Percentiles rank a stretch among this genome's conserved stretches.
Evolutionary conservation across 2,888 invertebrate species (phyloP).

Genomic region (Anthrax anthrax): DNA sequence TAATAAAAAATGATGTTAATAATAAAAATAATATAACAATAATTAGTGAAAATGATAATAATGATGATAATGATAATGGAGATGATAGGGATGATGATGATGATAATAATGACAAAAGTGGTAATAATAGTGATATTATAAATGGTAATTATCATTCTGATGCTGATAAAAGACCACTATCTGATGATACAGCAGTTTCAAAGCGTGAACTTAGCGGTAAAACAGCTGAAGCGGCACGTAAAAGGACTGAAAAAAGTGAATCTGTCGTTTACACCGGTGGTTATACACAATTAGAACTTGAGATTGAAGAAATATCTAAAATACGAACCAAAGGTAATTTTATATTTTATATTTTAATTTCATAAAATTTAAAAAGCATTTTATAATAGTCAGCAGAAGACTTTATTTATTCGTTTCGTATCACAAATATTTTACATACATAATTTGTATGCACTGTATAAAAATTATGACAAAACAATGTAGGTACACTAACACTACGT

Average conservation of each 20-base stretch:
- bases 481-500: too few relatives aligned
- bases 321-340: slow-evolving; percentile 12
- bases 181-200: slow-evolving; percentile 7
- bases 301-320: slow-evolving; percentile 14
- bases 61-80: neutral
- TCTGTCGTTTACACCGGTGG: slow-evolving; percentile 13
- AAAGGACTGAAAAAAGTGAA: slow-evolving; percentile 12
- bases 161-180: slow-evolving; percentile 7
- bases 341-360: neutral
- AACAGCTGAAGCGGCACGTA: slow-evolving; percentile 8
- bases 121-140: slow-evolving; percentile 1
- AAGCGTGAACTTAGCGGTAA: slow-evolving; percentile 10
- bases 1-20: neutral
- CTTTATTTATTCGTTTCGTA: too few relatives aligned
- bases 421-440: too few relatives aligned
- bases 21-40: slow-evolving; percentile 1
- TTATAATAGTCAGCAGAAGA: too few relatives aligned
- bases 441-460: too few relatives aligned
- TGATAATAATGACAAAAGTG: neutral
- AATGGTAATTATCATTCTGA: slow-evolving; percentile 6
- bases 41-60: slow-evolving; percentile 1
- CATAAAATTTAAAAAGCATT: too few relatives aligned
- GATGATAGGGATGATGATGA: neutral
- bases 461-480: too few relatives aligned
- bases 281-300: slow-evolving; percentile 10